Evolutionary conservation across 1,140 invertebrate genomes (phyloP).

Genomic region (Thaumatotibia leucotreta): DNA sequence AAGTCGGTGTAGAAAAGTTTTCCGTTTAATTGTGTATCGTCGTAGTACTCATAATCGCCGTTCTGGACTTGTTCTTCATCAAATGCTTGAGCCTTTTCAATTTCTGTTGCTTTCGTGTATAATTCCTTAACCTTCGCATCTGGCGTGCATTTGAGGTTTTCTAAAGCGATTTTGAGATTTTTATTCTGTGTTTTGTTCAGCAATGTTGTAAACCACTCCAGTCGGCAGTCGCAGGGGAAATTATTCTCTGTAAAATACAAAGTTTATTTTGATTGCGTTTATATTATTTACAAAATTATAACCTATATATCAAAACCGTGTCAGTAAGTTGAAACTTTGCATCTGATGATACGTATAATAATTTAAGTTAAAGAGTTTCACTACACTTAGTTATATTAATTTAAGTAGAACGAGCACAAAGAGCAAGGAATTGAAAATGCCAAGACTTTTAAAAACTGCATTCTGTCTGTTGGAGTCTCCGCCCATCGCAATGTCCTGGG

Average conservation of each 20-base stretch:
- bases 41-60: conserved; percentile 63
- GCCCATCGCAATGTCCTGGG: no score
- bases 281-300: conserved; percentile 4
- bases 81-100: conserved; percentile 36
- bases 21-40: conserved; percentile 58
- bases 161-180: conserved; percentile 42
- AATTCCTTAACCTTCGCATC: conserved; percentile 38
- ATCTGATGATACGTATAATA: no score
- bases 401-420: no score
- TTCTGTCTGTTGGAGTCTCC: no score
- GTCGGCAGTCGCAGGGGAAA: conserved; percentile 56
- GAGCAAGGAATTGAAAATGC: no score
- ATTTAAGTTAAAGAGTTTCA: no score
- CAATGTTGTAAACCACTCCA: conserved; percentile 56
- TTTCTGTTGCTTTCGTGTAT: conserved; percentile 45
- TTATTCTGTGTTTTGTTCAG: conserved; percentile 54
- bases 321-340: no score
- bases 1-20: conserved; percentile 63
- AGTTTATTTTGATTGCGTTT: not conserved
- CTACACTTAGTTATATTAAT: no score
- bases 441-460: no score
- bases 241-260: conserved; percentile 50
- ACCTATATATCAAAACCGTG: no score
- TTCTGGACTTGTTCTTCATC: conserved; percentile 31
- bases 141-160: conserved; percentile 64